Percentiles rank a stretch among this genome's conserved stretches.
Evolutionary conservation across 2,888 invertebrate species (phyloP).

Genomic region (Nysson spinosus): DNA sequence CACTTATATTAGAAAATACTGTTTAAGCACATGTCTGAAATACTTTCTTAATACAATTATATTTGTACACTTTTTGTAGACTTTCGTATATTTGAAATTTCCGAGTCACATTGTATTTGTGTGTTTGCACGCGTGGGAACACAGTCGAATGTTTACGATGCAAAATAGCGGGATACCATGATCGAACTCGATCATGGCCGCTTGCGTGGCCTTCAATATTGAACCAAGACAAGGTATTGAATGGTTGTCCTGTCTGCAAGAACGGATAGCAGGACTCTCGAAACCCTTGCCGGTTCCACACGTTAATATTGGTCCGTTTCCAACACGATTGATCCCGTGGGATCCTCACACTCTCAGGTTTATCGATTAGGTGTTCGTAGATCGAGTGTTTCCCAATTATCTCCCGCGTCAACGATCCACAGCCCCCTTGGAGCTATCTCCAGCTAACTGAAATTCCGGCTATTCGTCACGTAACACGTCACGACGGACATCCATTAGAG

Average conservation of each 20-base stretch:
- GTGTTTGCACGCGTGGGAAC: neutral
- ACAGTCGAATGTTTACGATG: neutral
- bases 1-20: too few relatives aligned
- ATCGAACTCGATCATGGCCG: neutral
- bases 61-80: too few relatives aligned
- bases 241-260: too few relatives aligned
- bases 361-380: constrained; percentile 6
- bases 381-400: constrained; percentile 3
- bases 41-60: too few relatives aligned
- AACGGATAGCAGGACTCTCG: neutral
- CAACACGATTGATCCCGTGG: neutral
- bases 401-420: constrained; percentile 9
- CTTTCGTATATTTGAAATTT: too few relatives aligned
- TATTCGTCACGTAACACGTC: neutral
- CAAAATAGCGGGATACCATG: neutral
- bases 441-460: neutral
- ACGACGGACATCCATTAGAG: neutral
- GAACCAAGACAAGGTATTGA: neutral
- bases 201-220: neutral
- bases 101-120: too few relatives aligned
- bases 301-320: neutral
- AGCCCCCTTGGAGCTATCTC: too few relatives aligned
- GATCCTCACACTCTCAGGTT: neutral
- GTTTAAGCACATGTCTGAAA: too few relatives aligned
- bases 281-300: neutral